These are phyloP conservation scores for Salticus scenicus DNA, from an alignment of 2,888 invertebrate genomes.

Conservation along the genomic window DNA sequence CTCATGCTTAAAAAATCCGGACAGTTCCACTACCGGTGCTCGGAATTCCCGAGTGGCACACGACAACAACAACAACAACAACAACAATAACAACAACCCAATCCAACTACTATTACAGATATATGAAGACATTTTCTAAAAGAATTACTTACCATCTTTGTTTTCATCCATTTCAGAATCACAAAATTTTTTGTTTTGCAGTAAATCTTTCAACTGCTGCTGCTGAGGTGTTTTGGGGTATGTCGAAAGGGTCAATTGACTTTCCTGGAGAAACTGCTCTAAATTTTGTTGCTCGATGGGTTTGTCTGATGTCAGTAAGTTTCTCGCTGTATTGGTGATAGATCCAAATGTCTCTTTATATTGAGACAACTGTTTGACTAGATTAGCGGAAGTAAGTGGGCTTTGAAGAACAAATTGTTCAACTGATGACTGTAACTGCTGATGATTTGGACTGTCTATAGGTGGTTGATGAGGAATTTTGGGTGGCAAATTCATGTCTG, in stretches of 20 bases:
- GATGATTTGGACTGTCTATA: slow-evolving; percentile 18
- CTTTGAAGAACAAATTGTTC: slow-evolving; percentile 58
- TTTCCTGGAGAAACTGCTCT: slow-evolving; percentile 43
- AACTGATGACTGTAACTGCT: slow-evolving; percentile 10
- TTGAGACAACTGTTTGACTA: slow-evolving; percentile 50
- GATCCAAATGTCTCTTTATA: slow-evolving; percentile 49
- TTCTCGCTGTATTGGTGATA: slow-evolving; percentile 12
- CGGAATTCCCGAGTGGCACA: too few species aligned
- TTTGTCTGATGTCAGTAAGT: slow-evolving; percentile 23
- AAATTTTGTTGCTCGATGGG: slow-evolving; percentile 41
- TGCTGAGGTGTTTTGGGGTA: slow-evolving; percentile 24
- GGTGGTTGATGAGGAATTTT: not conserved
- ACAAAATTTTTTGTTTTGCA: slow-evolving; percentile 44
- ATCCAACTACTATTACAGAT: too few species aligned
- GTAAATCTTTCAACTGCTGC: slow-evolving; percentile 58
- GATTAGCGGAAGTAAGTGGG: slow-evolving; percentile 30
- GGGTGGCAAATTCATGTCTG: not conserved
- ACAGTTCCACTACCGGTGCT: too few species aligned
- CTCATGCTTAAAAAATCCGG: too few species aligned
- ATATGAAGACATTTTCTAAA: too few species aligned
- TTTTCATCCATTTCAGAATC: not conserved
- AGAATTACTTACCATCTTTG: slow-evolving; percentile 31
- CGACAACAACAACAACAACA: too few species aligned
- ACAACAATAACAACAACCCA: too few species aligned
- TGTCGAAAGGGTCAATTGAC: slow-evolving; percentile 19